phyloP scores from a whole-genome alignment of 2,888 invertebrate species.

The Temnothorax ravouxi region DNA sequence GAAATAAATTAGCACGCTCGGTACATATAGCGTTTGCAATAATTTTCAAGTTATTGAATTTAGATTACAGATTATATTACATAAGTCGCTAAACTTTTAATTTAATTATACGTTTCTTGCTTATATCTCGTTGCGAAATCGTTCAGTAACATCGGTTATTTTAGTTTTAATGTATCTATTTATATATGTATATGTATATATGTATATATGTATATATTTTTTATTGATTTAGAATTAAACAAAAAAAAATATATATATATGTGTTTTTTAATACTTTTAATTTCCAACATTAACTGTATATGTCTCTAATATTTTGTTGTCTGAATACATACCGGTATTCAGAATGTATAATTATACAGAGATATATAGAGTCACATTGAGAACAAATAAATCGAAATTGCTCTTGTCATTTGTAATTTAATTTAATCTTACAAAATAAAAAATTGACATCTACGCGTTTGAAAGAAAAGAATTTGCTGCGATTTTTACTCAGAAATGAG shows the following conservation, averaged over 20 bases:
- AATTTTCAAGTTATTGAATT: slow-evolving; percentile 8
- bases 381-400: background rate
- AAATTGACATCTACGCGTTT: background rate
- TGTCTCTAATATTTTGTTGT: background rate
- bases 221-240: background rate
- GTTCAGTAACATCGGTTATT: background rate
- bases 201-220: no score
- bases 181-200: no score
- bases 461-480: background rate
- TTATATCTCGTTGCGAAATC: background rate
- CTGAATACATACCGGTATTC: background rate
- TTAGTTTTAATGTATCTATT: no score
- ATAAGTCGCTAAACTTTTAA: background rate
- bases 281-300: background rate
- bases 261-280: background rate
- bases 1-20: slow-evolving; percentile 25
- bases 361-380: background rate
- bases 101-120: background rate
- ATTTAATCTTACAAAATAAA: background rate
- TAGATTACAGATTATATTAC: background rate
- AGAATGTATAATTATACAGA: background rate
- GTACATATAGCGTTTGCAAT: background rate
- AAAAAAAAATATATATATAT: no score
- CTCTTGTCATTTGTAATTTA: background rate
- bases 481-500: background rate